Evolutionary conservation across 2,888 invertebrate genomes (phyloP), one percentile per base, ranked within the genome.

Genomic region (Xestoiulus laeticollis): DNA sequence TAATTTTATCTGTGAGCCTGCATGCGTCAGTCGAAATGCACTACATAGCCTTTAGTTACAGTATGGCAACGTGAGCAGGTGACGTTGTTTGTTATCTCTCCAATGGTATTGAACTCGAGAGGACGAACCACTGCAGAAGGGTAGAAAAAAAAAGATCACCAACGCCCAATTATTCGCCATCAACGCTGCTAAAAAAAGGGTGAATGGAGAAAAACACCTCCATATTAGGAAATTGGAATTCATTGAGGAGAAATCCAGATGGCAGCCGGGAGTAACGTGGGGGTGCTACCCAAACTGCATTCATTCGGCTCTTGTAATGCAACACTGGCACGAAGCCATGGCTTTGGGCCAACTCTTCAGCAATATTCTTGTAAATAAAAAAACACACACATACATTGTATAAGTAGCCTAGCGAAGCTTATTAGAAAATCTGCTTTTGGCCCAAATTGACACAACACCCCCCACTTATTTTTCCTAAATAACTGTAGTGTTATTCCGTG

Each of bases 201-300:
- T 59, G 53, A 59, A 59, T 59, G 53, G 53, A n/a, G 53, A 59
- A 59, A 59, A 59, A 5, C 53, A n/a, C n/a, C n/a, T 59, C 53
- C 53, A n/a, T 59, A 59, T n/a, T 59, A n/a, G 53, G 53, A 59
- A 59, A 59, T 59, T 5, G 53, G n/a, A 59, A 59, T 59, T 59
- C 53, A 59, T 59, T 59, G 53, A 59, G 53, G n/a, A 59, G 53
- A 59, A 59, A 59, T 59, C 53, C 53, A 59, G 53, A 59, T 59
- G 53, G 53, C 53, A n/a, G 53, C n/a, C 53, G n/a, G 53, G 53
- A 59, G 53, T 59, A 8, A 59, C 53, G 53, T 59, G 53, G 53
- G 53, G 53, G 53, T 59, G 53, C 53, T 59, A 59, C 53, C 53
- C 53, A 59, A 59, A 48, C 53, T 59, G 53, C 53, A 59, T 19